These are phyloP conservation scores for Ophioderma brevispina DNA, from an alignment of 35 echinoderm and acorn worm genomes.

Conservation along the genomic window DNA sequence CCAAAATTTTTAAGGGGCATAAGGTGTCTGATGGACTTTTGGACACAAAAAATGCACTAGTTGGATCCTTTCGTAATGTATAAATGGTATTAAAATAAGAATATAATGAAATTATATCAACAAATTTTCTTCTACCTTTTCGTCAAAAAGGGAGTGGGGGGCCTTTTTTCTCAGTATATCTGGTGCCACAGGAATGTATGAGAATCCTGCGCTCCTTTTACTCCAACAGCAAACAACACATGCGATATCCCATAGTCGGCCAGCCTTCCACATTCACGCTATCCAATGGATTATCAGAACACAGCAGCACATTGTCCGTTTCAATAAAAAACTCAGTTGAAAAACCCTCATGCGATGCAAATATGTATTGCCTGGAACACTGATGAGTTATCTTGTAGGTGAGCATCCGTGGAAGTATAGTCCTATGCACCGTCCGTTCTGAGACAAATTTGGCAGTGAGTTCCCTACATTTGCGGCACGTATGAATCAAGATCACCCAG, in stretches of 20 bases:
- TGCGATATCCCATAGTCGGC: slow-evolving; percentile 77
- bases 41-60: too few relatives aligned
- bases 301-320: slow-evolving; percentile 78
- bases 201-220: slow-evolving; percentile 55
- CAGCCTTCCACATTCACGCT: slow-evolving; percentile 58
- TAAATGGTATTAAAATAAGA: too few relatives aligned
- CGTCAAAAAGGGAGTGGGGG: too few relatives aligned
- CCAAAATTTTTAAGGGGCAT: too few relatives aligned
- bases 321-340: slow-evolving; percentile 67
- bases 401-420: slow-evolving; percentile 29
- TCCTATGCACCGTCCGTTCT: slow-evolving; percentile 9
- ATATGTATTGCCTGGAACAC: slow-evolving; percentile 49
- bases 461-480: slow-evolving; percentile 11
- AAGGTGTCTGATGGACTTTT: too few relatives aligned
- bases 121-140: slow-evolving; percentile 68
- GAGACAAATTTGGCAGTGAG: not conserved
- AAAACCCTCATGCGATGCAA: slow-evolving; percentile 56
- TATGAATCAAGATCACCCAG: slow-evolving; percentile 58
- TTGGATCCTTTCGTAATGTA: too few relatives aligned
- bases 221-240: slow-evolving; percentile 35
- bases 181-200: slow-evolving; percentile 59
- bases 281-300: slow-evolving; percentile 34
- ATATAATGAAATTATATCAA: too few relatives aligned
- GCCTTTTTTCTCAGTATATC: slow-evolving; percentile 51
- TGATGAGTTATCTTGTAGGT: slow-evolving; percentile 73